Conservation (phyloP, 2,888 invertebrate species). For the Elysia crispata region DNA sequence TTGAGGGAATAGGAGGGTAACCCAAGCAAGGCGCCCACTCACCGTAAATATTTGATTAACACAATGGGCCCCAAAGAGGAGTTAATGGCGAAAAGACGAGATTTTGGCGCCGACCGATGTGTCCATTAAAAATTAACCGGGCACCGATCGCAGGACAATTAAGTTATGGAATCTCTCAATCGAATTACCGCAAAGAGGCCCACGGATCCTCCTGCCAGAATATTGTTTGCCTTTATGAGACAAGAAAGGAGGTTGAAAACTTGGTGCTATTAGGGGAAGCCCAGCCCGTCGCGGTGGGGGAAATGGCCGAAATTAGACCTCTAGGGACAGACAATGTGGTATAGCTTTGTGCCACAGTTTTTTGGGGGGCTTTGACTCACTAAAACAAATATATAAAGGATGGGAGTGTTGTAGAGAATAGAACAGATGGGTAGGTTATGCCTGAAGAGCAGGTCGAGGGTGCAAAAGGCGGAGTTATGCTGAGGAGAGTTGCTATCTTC, state of each 20-base stretch:
- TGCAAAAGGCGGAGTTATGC: no score
- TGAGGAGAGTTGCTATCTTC: no score
- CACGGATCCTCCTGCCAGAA: background rate
- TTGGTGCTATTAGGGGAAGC: background rate
- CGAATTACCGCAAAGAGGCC: constrained; percentile 50
- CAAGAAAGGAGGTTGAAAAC: background rate
- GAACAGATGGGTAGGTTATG: background rate
- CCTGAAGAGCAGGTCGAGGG: background rate
- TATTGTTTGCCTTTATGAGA: background rate
- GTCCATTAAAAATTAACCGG: constrained; percentile 55
- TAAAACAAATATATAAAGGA: constrained; percentile 15
- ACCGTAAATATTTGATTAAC: constrained; percentile 66
- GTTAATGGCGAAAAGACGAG: constrained; percentile 52
- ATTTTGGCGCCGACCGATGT: constrained; percentile 38
- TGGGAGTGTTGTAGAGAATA: background rate
- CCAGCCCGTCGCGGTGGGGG: no score
- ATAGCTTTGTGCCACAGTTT: background rate
- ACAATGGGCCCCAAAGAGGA: constrained; percentile 51
- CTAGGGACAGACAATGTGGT: constrained; percentile 2
- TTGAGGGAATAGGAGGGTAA: no score
- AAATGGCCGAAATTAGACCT: background rate
- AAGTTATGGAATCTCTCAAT: constrained; percentile 55
- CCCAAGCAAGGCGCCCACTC: constrained; percentile 13
- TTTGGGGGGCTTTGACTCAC: background rate
- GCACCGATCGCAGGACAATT: constrained; percentile 57